Conservation (phyloP, 92 coral and sea anemone genomes). For the Epizoanthus rinbou region DNA sequence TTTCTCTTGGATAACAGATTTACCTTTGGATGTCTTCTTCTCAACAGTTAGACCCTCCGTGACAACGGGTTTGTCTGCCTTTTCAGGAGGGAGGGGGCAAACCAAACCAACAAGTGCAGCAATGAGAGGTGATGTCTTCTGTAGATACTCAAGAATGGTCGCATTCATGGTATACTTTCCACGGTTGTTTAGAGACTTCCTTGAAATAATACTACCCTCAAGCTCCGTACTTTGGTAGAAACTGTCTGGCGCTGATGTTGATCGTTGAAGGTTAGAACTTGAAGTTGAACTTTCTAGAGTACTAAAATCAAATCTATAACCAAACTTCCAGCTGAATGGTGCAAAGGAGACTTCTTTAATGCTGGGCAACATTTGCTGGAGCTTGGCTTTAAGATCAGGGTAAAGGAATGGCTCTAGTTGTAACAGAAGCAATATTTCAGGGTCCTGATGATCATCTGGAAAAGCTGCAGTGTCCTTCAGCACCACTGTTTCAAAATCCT, state of each 20-base stretch:
- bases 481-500: constrained; percentile 66
- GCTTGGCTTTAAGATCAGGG: constrained; percentile 59
- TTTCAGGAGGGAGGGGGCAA: constrained; percentile 57
- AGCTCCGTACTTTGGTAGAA: constrained; percentile 70
- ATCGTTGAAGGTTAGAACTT: constrained; percentile 61
- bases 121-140: constrained; percentile 76
- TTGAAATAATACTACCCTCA: constrained; percentile 47
- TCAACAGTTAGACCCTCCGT: background rate
- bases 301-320: constrained; percentile 75
- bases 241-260: constrained; percentile 78
- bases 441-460: constrained; percentile 35
- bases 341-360: constrained; percentile 68
- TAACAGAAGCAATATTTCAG: constrained; percentile 67
- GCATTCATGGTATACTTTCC: constrained; percentile 76
- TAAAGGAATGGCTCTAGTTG: constrained; percentile 82
- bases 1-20: background rate
- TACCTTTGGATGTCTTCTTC: background rate
- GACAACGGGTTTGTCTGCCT: background rate
- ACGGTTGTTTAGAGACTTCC: constrained; percentile 52
- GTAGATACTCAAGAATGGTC: constrained; percentile 75
- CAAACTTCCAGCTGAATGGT: constrained; percentile 91
- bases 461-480: constrained; percentile 31
- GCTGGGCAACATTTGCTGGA: constrained; percentile 68
- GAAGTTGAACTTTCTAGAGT: constrained; percentile 66
- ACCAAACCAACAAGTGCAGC: constrained; percentile 83